Base-by-base conservation (phyloP, 2,797 vertebrate species). In the Champsocephalus esox region DNA sequence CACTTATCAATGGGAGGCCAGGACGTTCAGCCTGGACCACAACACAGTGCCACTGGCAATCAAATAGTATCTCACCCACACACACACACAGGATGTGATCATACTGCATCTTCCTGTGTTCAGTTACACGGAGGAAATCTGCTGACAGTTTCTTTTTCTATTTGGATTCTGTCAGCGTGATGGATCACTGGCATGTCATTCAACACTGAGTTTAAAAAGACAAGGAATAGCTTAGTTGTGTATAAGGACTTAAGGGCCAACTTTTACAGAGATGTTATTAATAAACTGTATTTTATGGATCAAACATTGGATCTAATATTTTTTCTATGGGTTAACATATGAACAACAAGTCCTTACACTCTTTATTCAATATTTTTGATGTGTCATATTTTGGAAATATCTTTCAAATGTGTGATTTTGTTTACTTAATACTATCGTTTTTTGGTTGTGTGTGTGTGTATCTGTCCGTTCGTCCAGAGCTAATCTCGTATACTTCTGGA, bases 121-220 rank as follows among this genome's bases (percentile, higher is more conserved):
- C 71, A 82, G 75, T 81, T 87, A 82, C 12, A 65, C 41, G 75
- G 65, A 86, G 81, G 92, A 90, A 84, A 81, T 84, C 82, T 89
- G 81, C 70, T 69, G 87, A 84, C 81, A 80, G 70, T 65, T 87
- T 41, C 21, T 79, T 79, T 70, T 58, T 66, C 4, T 24, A 5
- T 59, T 65, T 34, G 16, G 10, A 48, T 21, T 66, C 21, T 70
- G 68, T 51, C 60, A 19, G 9, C 12, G 38, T 75, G 74, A 73
- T 45, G 61, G 69, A 64, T 67, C 17, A 12, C 6, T 34, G n/a
- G 12, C 52, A 24, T 34, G 38, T 43, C 70, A 24, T 7, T 59
- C 19, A 59, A 9, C 44, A 38, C 12, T 28, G 24, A 41, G 72
- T 70, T 43, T 10, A 34, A 13, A 57, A 60, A 48, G 34, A 55